These are phyloP conservation scores for Pangasius sanitwongsei DNA, from an alignment of 2,797 vertebrate genomes.

Conservation along the genomic window DNA sequence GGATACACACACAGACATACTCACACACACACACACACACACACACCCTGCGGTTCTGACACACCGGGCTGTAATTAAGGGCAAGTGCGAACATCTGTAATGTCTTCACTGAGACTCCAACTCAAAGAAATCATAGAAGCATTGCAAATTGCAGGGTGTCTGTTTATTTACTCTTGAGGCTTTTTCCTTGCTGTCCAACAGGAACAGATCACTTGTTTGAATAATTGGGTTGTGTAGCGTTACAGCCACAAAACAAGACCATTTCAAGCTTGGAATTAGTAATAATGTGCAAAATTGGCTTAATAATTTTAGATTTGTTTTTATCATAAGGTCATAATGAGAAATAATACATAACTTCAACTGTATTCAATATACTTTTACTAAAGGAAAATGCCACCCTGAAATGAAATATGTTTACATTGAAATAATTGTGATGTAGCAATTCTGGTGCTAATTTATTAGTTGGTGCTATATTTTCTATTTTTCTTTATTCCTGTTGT, in stretches of 20 bases:
- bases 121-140: slow-evolving; percentile 11
- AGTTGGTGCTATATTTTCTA: not conserved
- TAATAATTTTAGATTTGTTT: not conserved
- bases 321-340: not conserved
- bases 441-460: not conserved
- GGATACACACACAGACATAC: slow-evolving; percentile 15
- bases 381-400: not conserved
- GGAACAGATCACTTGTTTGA: not conserved
- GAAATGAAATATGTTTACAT: not conserved
- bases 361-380: not conserved
- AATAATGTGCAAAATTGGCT: not conserved
- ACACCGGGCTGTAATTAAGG: slow-evolving; percentile 36
- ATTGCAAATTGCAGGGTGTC: slow-evolving; percentile 13
- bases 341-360: not conserved
- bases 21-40: slow-evolving; percentile 34
- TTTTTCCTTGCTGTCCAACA: not conserved
- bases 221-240: not conserved
- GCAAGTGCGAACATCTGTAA: slow-evolving; percentile 49
- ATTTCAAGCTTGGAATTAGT: not conserved
- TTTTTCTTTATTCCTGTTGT: not conserved
- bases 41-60: slow-evolving; percentile 19
- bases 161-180: slow-evolving; percentile 21
- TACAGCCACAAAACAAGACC: not conserved
- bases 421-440: not conserved
- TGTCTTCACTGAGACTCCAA: slow-evolving; percentile 27